Evolutionary conservation across 2,888 invertebrate species (phyloP).

Genomic region (Heterodera filipjevi): DNA sequence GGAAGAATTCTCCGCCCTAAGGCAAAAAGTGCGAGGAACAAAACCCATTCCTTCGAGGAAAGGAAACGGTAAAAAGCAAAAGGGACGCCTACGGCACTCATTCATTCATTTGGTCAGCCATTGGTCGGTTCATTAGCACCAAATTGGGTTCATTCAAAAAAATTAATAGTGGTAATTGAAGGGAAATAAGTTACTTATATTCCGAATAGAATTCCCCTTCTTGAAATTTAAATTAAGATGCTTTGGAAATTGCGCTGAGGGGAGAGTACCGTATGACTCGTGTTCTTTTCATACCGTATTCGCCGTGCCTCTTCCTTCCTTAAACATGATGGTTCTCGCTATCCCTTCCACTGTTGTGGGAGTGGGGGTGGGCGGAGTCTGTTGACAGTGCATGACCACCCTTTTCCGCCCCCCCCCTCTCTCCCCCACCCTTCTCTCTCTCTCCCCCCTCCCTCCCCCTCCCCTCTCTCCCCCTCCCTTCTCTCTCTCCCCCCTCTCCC

Average conservation of each 20-base stretch:
- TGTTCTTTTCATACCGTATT: too few species aligned
- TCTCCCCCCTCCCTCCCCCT: background rate
- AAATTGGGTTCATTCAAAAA: too few species aligned
- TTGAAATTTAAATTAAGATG: too few species aligned
- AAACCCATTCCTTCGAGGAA: background rate
- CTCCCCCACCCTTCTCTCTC: too few species aligned
- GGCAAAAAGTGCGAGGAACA: slow-evolving; percentile 3
- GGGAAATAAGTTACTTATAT: too few species aligned
- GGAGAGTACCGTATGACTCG: too few species aligned
- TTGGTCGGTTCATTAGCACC: too few species aligned
- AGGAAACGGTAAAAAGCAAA: background rate
- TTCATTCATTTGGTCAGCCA: too few species aligned
- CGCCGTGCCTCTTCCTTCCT: background rate
- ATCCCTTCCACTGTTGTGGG: background rate
- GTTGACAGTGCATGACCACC: background rate
- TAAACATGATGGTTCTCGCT: background rate
- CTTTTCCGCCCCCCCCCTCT: background rate
- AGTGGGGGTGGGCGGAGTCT: background rate
- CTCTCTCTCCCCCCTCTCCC: background rate
- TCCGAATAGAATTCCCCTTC: too few species aligned
- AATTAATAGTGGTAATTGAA: too few species aligned
- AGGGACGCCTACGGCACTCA: background rate
- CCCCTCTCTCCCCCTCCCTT: background rate
- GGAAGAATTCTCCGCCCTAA: background rate
- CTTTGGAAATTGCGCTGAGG: too few species aligned